Base-by-base conservation (phyloP, 2,888 invertebrate species). In the Pasiphila rectangulata region DNA sequence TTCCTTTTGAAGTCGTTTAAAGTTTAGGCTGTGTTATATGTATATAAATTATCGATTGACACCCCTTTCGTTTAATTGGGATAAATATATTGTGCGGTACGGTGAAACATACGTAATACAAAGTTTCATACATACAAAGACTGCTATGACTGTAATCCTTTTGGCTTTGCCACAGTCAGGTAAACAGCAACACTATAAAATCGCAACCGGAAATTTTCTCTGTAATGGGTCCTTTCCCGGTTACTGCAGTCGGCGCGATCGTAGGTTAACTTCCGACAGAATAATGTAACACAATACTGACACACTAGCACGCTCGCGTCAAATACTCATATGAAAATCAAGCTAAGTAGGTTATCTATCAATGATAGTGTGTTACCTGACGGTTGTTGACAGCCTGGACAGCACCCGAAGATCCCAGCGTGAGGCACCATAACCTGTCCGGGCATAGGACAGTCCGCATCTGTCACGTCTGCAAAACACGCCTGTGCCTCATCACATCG, bases 391-490 rank as follows among this genome's bases (percentile, higher is more conserved):
- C 90, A 90, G 17, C 77, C 76, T 7, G 90, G 89, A 61, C 90
- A 90, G 56, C 90, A 90, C 9, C 74, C 78, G 44, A 63, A 72
- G 57, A 88, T 67, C 23, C 57, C 62, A 4, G 59, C 51, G 43
- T 78, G 73, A 13, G 75, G 75, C 24, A 65, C 63, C 42, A 83
- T 56, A 9, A 68, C 66, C 35, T 75, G 53, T 9, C 67, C 69
- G 1, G 56, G 50, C 17, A 35, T 53, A 46, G 19, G 7, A 21
- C 88, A 88, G 24, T 79, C 75, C 0, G 52, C 61, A 12, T 61
- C 63, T 1, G 65, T 62, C 25, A 79, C 55, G 58, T 89, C 89
- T 7, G 80, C 77, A 17, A 87, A 67, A 67, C 89, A 89, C 41
- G 57, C 62, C 53, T 76, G 69, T 3, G 80, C 83, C 12, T 70